Percentiles rank a stretch among this genome's conserved stretches.
Evolutionary conservation across 2,888 invertebrate species (phyloP).

Genomic region (Tipula lateralis): DNA sequence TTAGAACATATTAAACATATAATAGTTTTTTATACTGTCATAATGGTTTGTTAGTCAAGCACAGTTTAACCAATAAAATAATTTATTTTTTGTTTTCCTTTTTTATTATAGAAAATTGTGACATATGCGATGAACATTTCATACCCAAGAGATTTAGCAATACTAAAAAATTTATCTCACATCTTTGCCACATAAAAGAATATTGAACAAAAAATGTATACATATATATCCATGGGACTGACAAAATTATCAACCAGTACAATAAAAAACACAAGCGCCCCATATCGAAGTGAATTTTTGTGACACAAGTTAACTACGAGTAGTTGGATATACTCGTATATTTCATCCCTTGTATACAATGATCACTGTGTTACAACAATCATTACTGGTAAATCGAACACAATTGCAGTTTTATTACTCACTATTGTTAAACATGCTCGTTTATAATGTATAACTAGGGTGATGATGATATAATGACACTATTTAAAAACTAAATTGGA

Average conservation of each 20-base stretch:
- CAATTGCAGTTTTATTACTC: not conserved
- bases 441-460: not conserved
- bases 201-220: not conserved
- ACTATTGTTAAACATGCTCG: not conserved
- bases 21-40: not conserved
- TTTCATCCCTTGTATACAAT: not conserved
- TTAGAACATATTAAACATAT: not conserved
- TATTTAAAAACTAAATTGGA: constrained; percentile 19
- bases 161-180: constrained; percentile 24
- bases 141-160: not conserved
- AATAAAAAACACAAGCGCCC: not conserved
- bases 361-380: constrained; percentile 7
- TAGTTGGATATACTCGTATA: too few species aligned
- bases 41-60: constrained; percentile 24
- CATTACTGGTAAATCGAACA: not conserved
- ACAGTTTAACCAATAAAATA: constrained; percentile 14
- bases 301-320: constrained; percentile 24
- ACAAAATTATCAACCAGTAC: not conserved
- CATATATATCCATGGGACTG: not conserved
- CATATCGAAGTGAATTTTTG: not conserved
- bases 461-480: constrained; percentile 19
- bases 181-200: constrained; percentile 24
- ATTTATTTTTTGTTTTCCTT: not conserved
- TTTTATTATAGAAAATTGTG: not conserved
- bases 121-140: not conserved